A percentile compares a stretch with the other conserved stretches of the same genome.
These are phyloP conservation scores for Apoda limacodes DNA, from an alignment of 2,888 invertebrate genomes.

Conservation along the genomic window DNA sequence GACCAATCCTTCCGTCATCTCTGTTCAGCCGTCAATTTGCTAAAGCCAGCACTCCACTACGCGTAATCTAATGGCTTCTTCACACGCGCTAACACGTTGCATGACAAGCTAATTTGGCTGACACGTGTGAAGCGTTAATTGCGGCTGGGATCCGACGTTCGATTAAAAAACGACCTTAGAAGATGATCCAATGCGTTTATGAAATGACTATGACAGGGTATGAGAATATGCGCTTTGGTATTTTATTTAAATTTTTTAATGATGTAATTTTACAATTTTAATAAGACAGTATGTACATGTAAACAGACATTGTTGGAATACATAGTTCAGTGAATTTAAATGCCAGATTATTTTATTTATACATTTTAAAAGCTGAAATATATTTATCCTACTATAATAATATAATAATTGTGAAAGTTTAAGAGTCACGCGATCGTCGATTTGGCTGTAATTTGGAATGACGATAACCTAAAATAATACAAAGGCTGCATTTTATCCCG, in stretches of 20 bases:
- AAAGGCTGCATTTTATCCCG: no score
- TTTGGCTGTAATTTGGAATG: no score
- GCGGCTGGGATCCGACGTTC: conserved; percentile 20
- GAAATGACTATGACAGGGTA: conserved; percentile 21
- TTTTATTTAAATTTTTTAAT: conserved; percentile 3
- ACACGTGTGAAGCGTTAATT: conserved; percentile 42
- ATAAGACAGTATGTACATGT: no score
- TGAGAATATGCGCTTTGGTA: conserved; percentile 14
- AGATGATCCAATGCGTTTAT: conserved; percentile 23
- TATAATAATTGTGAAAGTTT: no score
- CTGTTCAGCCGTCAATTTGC: conserved; percentile 11
- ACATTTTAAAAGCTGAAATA: no score
- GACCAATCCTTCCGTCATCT: conserved; percentile 8
- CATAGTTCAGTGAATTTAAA: no score
- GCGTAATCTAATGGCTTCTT: conserved; percentile 29
- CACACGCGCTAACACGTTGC: conserved; percentile 31
- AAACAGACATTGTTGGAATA: no score
- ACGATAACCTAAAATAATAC: no score
- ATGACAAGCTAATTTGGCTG: conserved; percentile 57
- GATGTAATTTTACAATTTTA: no score
- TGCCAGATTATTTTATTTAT: no score
- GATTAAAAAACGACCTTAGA: conserved; percentile 24
- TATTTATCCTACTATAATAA: no score
- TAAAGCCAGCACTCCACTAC: conserved; percentile 14
- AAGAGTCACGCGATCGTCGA: no score